Evolutionary conservation across 2,797 vertebrate genomes (phyloP), one percentile per base, ranked within the genome.

Genomic region (Rhynchonycteris naso): DNA sequence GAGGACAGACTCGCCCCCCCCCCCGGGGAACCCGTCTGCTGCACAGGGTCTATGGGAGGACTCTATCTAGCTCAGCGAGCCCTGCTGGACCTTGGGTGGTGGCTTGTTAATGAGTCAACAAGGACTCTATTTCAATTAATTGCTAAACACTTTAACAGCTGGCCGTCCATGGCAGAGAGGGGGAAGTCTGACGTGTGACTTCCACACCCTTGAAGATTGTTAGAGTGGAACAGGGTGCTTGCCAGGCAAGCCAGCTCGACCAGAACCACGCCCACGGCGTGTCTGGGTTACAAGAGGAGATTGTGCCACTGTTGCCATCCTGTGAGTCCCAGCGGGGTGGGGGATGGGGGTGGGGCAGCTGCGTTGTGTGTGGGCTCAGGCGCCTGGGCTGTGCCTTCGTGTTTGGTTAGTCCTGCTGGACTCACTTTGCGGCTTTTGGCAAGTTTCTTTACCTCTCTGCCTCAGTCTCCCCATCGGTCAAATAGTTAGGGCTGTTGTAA

Each of bases 51-150:
- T 26, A n/a, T 38, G 21, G 0, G 24, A 65, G 33, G 33, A 33
- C 52, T 10, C 3, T 65, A 24, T 68, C 76, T 66, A 47, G 21
- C 68, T 59, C 50, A 33, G 0, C 10, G 68, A 69, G 66, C 38
- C 78, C 66, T 18, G 63, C 54, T 0, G 1, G 19, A 35, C 19
- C 9, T 30, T 21, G 8, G 2, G 28, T 0, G 68, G 78, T 9
- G 19, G 30, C 1, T 22, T 38, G 76, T 93, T 95, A 88, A 91
- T 90, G 33, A 79, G 24, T 93, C 87, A 95, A 22, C 94, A 63
- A 19, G 4, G 12, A 50, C 15, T 63, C 50, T 19, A 33, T 65
- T 56, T 79, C 65, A 88, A 82, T 83, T 90, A 95, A 95, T 90
- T 72, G 26, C 21, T 92, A 92, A 95, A 69, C 81, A 30, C 61